A percentile compares a stretch with the other conserved stretches of the same genome.
Evolutionary conservation across 2,797 vertebrate species (phyloP).

Genomic region (Zenarchopterus dispar): DNA sequence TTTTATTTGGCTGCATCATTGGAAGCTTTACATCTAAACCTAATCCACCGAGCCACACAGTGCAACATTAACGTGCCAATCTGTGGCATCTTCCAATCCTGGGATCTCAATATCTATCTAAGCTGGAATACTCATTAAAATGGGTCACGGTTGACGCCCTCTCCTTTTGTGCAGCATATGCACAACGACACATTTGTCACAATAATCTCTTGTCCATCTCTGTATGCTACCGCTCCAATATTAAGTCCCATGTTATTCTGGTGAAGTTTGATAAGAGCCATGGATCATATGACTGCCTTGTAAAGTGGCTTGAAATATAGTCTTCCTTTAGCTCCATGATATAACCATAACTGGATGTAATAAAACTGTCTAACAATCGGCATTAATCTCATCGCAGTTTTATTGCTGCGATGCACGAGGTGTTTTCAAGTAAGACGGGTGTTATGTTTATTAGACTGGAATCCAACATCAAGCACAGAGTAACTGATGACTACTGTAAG

Average conservation of each 20-base stretch:
- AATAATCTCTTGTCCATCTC: slow-evolving; percentile 56
- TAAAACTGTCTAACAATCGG: not conserved
- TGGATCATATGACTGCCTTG: not conserved
- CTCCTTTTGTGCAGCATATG: no score
- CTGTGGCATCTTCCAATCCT: slow-evolving; percentile 58
- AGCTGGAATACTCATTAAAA: slow-evolving; percentile 58
- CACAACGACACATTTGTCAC: no score
- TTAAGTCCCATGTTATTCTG: no score
- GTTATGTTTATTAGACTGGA: slow-evolving; percentile 45
- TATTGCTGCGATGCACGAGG: slow-evolving; percentile 5
- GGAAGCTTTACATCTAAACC: slow-evolving; percentile 49
- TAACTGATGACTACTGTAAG: slow-evolving; percentile 64
- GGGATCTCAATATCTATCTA: slow-evolving; percentile 58
- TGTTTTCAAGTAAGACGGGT: slow-evolving; percentile 34
- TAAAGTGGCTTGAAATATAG: not conserved
- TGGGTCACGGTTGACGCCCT: no score
- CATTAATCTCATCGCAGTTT: slow-evolving; percentile 16
- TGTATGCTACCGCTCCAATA: no score
- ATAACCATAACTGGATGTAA: not conserved
- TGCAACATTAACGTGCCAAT: slow-evolving; percentile 61
- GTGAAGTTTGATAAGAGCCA: no score
- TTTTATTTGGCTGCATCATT: slow-evolving; percentile 29
- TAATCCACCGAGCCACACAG: slow-evolving; percentile 58
- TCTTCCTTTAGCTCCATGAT: slow-evolving; percentile 1
- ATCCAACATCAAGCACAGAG: slow-evolving; percentile 51